Percentiles rank a stretch among this genome's conserved stretches.
Evolutionary conservation across 37 sponge, comb jelly and placozoan species (phyloP).

Genomic region (Geodia barretti): DNA sequence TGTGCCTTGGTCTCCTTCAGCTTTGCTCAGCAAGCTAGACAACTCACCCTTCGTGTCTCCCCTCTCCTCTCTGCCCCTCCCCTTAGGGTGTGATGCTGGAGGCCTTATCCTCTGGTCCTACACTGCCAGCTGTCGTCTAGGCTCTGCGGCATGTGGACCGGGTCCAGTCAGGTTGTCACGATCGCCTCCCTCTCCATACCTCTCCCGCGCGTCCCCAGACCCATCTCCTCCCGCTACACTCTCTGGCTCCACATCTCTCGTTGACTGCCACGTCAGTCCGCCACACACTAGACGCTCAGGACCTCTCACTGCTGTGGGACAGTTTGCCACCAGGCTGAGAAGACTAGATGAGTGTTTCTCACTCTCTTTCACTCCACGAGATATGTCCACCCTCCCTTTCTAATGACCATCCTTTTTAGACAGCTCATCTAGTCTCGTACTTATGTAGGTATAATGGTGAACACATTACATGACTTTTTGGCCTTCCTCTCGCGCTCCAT

Average conservation of each 20-base stretch:
- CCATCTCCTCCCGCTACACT: background rate
- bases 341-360: no score
- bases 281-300: background rate
- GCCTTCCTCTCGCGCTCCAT: no score
- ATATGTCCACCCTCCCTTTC: background rate
- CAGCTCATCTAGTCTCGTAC: background rate
- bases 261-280: constrained; percentile 18
- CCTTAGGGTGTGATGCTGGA: no score
- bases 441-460: background rate
- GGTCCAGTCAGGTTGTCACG: no score
- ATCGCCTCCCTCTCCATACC: constrained; percentile 13
- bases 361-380: background rate
- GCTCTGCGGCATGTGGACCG: no score
- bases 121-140: no score
- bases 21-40: no score
- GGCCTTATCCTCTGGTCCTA: no score
- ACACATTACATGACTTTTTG: background rate
- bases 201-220: background rate
- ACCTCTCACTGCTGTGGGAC: constrained; percentile 1
- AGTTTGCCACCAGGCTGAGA: constrained; percentile 10
- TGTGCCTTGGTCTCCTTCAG: no score
- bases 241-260: constrained; percentile 13
- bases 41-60: no score
- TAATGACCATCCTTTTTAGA: no score
- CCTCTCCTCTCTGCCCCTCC: no score